Percentiles rank a stretch among this genome's conserved stretches.
Evolutionary conservation across 1,140 invertebrate species (phyloP).

Genomic region (Pogonognathellus flavescens): DNA sequence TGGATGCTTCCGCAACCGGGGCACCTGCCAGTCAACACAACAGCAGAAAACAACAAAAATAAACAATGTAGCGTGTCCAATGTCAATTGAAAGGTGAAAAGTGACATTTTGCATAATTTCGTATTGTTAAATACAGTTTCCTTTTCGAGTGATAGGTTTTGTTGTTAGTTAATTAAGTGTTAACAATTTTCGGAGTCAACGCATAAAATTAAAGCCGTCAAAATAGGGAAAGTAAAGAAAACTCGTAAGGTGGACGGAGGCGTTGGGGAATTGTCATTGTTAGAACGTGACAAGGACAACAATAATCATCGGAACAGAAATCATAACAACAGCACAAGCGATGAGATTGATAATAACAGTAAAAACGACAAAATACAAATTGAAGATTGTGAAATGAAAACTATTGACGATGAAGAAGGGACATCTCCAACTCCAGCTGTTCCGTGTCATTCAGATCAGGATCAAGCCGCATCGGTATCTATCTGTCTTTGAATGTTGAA

Average conservation of each 20-base stretch:
- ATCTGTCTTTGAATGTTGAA: slow-evolving; percentile 41
- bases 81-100: too few species aligned
- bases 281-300: slow-evolving; percentile 37
- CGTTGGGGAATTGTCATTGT: slow-evolving; percentile 33
- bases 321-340: slow-evolving; percentile 33
- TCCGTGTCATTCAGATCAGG: slow-evolving; percentile 18
- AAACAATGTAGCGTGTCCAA: too few species aligned
- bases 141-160: too few species aligned
- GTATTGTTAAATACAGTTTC: too few species aligned
- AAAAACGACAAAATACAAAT: slow-evolving; percentile 37
- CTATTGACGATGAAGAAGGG: slow-evolving; percentile 23
- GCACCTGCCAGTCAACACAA: too few species aligned
- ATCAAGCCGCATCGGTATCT: slow-evolving; percentile 40
- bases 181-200: too few species aligned
- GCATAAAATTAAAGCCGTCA: slow-evolving; percentile 5
- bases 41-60: too few species aligned
- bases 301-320: slow-evolving; percentile 28
- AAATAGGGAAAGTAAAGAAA: slow-evolving; percentile 52
- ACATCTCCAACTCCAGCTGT: slow-evolving; percentile 19
- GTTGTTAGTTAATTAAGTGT: too few species aligned
- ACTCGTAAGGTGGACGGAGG: slow-evolving; percentile 40
- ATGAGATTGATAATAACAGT: slow-evolving; percentile 19
- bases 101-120: too few species aligned
- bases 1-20: too few species aligned
- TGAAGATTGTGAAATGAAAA: slow-evolving; percentile 35